A percentile compares a stretch with the other conserved stretches of the same genome.
phyloP scores from a whole-genome alignment of 2,797 vertebrate genomes.

The Catharus ustulatus region DNA sequence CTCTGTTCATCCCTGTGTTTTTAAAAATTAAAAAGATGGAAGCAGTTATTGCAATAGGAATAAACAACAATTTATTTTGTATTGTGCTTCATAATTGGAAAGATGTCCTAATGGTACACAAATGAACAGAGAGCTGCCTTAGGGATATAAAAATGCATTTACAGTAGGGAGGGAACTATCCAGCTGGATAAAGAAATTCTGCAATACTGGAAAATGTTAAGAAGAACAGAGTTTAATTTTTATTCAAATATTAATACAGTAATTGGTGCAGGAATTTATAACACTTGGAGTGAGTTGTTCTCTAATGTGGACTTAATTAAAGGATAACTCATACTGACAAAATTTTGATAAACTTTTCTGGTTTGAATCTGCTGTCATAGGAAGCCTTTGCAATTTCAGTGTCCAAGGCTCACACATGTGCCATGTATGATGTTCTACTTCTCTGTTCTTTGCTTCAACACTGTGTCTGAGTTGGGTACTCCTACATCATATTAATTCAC shows the following conservation, averaged over 20 bases:
- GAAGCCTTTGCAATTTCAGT: no score
- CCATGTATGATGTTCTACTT: not conserved
- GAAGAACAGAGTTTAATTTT: not conserved
- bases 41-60: not conserved
- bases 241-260: not conserved
- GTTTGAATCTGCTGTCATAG: no score
- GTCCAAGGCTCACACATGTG: no score
- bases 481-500: not conserved
- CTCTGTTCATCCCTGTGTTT: not conserved
- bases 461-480: not conserved
- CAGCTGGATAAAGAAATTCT: not conserved
- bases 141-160: not conserved
- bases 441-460: not conserved
- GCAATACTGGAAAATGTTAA: not conserved
- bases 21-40: not conserved
- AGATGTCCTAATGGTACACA: not conserved
- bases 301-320: not conserved
- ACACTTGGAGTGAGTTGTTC: not conserved
- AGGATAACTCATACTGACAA: not conserved
- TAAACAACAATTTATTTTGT: not conserved
- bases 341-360: not conserved
- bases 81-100: not conserved
- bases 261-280: not conserved
- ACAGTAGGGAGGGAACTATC: not conserved
- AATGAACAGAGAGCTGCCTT: not conserved